These are phyloP conservation scores for Reticulitermes lucifugus DNA, from an alignment of 2,888 invertebrate species.

Conservation along the genomic window DNA sequence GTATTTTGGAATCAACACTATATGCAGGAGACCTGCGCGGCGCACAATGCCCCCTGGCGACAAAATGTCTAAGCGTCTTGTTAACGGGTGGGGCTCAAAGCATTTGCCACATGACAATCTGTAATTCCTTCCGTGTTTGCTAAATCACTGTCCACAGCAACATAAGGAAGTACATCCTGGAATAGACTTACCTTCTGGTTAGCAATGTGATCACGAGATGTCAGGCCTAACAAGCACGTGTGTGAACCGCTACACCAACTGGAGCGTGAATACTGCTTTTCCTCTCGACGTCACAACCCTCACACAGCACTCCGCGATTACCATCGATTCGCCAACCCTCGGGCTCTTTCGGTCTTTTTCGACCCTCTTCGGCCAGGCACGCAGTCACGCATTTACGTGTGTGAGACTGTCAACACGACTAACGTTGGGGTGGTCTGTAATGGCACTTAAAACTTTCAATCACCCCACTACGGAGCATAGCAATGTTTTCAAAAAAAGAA, in stretches of 20 bases:
- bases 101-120: not conserved
- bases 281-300: not conserved
- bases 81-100: not conserved
- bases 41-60: not conserved
- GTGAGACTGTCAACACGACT: not conserved
- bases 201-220: constrained; percentile 4
- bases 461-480: no score
- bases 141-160: not conserved
- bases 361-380: not conserved
- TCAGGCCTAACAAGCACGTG: not conserved
- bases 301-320: not conserved
- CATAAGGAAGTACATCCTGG: not conserved
- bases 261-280: not conserved
- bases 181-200: not conserved
- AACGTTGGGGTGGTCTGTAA: not conserved
- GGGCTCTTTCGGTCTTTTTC: not conserved
- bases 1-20: not conserved
- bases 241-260: not conserved
- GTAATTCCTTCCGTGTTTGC: not conserved
- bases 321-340: not conserved
- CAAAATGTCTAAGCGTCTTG: not conserved
- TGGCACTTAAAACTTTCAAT: no score
- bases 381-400: not conserved
- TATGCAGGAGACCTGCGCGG: not conserved
- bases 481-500: no score